A percentile compares a stretch with the other conserved stretches of the same genome.
phyloP scores from a whole-genome alignment of 2,113 vertebrate genomes.

The Pedetes capensis region DNA sequence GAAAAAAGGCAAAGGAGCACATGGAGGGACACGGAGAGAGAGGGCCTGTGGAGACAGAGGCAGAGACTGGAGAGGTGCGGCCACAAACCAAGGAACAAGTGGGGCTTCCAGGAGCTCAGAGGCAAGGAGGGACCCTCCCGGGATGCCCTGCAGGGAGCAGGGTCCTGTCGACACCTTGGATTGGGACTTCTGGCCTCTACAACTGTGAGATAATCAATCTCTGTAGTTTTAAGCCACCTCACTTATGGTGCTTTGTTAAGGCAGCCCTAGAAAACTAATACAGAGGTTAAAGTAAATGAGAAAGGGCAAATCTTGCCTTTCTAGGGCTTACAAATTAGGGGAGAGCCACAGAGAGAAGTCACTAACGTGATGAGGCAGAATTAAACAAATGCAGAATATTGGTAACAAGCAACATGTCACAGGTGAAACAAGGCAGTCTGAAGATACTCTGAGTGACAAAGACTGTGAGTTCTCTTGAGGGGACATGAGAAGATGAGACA shows the following conservation, averaged over 20 bases:
- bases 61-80: neutral
- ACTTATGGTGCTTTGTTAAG: neutral
- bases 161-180: neutral
- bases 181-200: neutral
- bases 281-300: neutral
- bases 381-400: neutral
- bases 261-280: neutral
- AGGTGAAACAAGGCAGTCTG: neutral
- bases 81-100: neutral
- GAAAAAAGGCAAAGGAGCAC: neutral
- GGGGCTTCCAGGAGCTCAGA: neutral
- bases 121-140: neutral
- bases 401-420: no score
- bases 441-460: neutral
- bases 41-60: accelerated
- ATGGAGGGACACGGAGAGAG: neutral
- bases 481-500: accelerated
- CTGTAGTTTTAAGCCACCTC: neutral
- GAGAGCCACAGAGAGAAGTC: neutral
- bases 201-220: neutral
- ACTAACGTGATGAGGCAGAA: neutral
- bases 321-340: neutral
- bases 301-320: neutral
- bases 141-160: accelerated
- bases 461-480: neutral